Evolutionary conservation across 2,797 vertebrate species (phyloP).

Genomic region (Thunnus albacares): DNA sequence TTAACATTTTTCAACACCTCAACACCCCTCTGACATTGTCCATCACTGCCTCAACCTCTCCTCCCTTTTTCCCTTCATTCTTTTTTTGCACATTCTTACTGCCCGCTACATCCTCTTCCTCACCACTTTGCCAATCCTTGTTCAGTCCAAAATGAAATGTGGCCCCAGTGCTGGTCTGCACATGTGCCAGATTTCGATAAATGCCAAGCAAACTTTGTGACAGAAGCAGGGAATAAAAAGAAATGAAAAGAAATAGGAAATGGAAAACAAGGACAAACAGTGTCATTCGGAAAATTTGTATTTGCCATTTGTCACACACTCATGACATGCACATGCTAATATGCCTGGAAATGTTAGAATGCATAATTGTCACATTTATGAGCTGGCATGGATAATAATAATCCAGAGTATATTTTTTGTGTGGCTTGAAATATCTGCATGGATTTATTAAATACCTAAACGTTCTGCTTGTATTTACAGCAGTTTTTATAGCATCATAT

Average conservation of each 20-base stretch:
- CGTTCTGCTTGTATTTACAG: neutral
- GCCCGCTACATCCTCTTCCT: neutral
- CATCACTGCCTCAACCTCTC: neutral
- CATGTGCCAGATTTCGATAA: conserved; percentile 22
- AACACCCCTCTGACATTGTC: neutral
- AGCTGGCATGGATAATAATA: neutral
- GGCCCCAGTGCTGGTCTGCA: conserved; percentile 19
- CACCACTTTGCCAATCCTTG: conserved; percentile 25
- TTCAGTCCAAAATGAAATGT: conserved; percentile 41
- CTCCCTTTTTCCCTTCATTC: neutral
- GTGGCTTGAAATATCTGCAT: too few species aligned
- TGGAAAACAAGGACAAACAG: conserved; percentile 2
- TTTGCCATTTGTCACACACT: neutral
- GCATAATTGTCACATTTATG: neutral
- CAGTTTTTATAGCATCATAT: neutral
- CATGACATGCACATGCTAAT: neutral
- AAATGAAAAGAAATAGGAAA: conserved; percentile 13
- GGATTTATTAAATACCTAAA: too few species aligned
- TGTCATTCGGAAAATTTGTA: neutral
- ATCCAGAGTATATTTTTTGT: neutral
- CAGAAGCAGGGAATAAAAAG: conserved; percentile 28
- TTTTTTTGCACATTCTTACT: neutral
- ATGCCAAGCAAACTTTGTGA: conserved; percentile 45
- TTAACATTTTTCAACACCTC: too few species aligned
- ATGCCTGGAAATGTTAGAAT: neutral